phyloP scores from a whole-genome alignment of 92 coral and sea anemone genomes.

The Paramuricea clavata region DNA sequence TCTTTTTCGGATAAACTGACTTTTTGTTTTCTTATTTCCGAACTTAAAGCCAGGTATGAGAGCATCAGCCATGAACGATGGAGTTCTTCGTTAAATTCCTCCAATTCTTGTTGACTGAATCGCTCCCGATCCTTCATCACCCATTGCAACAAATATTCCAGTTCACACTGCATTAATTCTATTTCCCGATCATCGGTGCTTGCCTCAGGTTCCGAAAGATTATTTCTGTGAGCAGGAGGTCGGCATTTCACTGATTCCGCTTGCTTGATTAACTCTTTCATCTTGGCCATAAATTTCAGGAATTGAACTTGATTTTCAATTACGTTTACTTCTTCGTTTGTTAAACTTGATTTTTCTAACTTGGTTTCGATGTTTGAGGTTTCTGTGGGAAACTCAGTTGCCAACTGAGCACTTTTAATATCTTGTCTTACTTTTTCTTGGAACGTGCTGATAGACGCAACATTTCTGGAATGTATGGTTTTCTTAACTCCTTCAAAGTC shows the following conservation, averaged over 20 bases:
- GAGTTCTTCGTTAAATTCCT: constrained; percentile 82
- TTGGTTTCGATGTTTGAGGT: not conserved
- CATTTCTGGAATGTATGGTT: not conserved
- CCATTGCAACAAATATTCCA: constrained; percentile 49
- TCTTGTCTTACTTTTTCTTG: not conserved
- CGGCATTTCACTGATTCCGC: not conserved
- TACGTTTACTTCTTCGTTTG: constrained; percentile 72
- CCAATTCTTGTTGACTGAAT: constrained; percentile 85
- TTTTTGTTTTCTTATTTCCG: constrained; percentile 50
- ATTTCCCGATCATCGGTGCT: constrained; percentile 16
- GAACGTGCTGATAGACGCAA: not conserved
- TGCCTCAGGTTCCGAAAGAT: not conserved
- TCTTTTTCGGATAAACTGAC: constrained; percentile 14
- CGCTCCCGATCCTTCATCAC: constrained; percentile 68
- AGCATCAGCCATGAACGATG: constrained; percentile 66
- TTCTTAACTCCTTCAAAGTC: constrained; percentile 80
- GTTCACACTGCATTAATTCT: constrained; percentile 8
- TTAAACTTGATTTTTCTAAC: constrained; percentile 35
- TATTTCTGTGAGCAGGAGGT: not conserved
- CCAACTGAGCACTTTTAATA: not conserved
- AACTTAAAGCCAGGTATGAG: constrained; percentile 50
- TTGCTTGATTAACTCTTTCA: constrained; percentile 22
- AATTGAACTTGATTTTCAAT: constrained; percentile 83
- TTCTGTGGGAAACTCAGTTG: constrained; percentile 37
- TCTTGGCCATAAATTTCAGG: constrained; percentile 63